phyloP scores from a whole-genome alignment of 2,888 invertebrate species.

The Leptothorax acervorum region DNA sequence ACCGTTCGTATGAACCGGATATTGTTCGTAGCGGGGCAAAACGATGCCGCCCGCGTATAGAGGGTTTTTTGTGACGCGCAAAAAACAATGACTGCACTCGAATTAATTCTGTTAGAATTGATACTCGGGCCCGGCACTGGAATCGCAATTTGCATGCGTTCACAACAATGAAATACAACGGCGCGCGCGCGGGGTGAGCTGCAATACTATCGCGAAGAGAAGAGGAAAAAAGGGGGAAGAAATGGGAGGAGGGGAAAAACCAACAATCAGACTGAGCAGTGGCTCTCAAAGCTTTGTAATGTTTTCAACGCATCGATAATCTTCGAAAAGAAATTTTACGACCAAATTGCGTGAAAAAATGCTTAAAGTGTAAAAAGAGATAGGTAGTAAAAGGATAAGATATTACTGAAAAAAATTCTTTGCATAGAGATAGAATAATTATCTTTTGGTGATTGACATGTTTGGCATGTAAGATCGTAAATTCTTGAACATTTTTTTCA shows the following conservation, averaged over 20 bases:
- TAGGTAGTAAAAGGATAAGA: not conserved
- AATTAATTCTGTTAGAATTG: constrained; percentile 81
- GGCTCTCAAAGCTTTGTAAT: constrained; percentile 68
- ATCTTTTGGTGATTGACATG: not conserved
- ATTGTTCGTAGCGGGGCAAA: constrained; percentile 70
- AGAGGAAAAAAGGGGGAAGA: constrained; percentile 45
- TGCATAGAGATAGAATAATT: not conserved
- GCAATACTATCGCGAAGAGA: constrained; percentile 56
- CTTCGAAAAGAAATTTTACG: not conserved
- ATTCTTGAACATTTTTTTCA: not conserved
- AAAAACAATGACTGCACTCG: constrained; percentile 80
- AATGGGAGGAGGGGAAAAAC: constrained; percentile 55
- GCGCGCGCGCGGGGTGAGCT: constrained; percentile 54
- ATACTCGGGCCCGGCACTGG: constrained; percentile 75
- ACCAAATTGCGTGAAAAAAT: not conserved
- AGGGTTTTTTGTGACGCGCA: constrained; percentile 74
- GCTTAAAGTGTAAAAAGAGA: not conserved
- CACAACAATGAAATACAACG: constrained; percentile 80
- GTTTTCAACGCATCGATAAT: constrained; percentile 26
- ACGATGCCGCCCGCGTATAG: constrained; percentile 62
- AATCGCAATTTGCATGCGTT: constrained; percentile 80
- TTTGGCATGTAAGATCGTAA: not conserved
- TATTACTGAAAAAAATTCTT: not conserved
- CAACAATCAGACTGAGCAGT: constrained; percentile 72
- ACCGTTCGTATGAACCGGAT: constrained; percentile 56